Evolutionary conservation across 1,140 invertebrate species (phyloP).

Genomic region (Drosophila kohkoa): DNA sequence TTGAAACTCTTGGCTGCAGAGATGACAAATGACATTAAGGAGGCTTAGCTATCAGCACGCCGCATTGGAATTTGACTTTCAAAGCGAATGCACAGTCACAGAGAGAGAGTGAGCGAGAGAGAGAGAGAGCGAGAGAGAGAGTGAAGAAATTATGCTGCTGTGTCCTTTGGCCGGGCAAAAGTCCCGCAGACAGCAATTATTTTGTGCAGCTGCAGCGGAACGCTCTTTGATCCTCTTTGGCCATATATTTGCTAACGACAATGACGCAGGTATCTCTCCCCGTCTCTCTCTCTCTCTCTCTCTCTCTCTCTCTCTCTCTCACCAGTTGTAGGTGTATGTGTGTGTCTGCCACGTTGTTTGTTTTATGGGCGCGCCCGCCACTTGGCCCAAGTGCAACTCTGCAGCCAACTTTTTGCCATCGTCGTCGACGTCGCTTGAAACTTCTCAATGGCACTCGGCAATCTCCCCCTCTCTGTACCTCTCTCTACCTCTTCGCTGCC

Average conservation of each 20-base stretch:
- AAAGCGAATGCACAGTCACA: slow-evolving; percentile 21
- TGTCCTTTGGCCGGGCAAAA: slow-evolving; percentile 19
- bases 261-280: slow-evolving; percentile 61
- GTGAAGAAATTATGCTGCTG: slow-evolving; percentile 37
- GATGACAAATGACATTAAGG: slow-evolving; percentile 80
- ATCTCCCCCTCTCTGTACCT: slow-evolving; percentile 2
- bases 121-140: background rate
- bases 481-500: background rate
- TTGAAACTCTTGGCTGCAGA: slow-evolving; percentile 42
- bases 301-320: slow-evolving; percentile 2
- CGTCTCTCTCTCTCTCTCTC: background rate
- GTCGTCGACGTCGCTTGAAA: slow-evolving; percentile 68
- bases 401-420: slow-evolving; percentile 75
- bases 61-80: slow-evolving; percentile 64
- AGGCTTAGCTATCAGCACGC: slow-evolving; percentile 64
- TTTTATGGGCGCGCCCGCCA: slow-evolving; percentile 75
- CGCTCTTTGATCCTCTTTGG: slow-evolving; percentile 77
- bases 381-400: slow-evolving; percentile 77
- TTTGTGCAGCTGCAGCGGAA: slow-evolving; percentile 55
- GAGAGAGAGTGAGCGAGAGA: background rate
- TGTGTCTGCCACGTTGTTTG: slow-evolving; percentile 57
- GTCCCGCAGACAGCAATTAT: slow-evolving; percentile 64
- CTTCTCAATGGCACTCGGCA: slow-evolving; percentile 75
- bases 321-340: slow-evolving; percentile 32
- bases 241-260: slow-evolving; percentile 80